Conservation (phyloP, 2,113 vertebrate species). For the Galeopterus variegatus region DNA sequence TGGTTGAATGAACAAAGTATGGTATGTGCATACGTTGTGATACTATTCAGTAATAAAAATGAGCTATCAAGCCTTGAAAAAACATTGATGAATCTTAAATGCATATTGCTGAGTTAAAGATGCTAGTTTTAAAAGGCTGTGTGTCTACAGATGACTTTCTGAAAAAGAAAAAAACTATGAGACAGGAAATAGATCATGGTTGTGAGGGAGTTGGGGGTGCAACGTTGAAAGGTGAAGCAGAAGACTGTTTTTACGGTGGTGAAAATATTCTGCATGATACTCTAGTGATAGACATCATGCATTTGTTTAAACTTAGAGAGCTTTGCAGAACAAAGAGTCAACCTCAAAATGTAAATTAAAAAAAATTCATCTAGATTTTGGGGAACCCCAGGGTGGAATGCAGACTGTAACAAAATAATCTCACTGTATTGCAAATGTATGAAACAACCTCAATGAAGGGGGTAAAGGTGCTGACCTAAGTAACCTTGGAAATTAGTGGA, state of each 20-base stretch:
- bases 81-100: not conserved
- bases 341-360: not conserved
- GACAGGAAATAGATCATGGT: not conserved
- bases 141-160: not conserved
- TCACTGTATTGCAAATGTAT: not conserved
- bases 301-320: not conserved
- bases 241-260: not conserved
- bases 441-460: not conserved
- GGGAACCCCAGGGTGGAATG: not conserved
- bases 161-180: not conserved
- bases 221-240: not conserved
- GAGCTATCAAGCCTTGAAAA: not conserved
- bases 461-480: not conserved
- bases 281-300: not conserved
- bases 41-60: not conserved
- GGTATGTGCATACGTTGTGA: not conserved
- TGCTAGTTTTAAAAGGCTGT: not conserved
- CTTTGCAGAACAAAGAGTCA: not conserved
- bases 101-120: not conserved
- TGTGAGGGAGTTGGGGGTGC: not conserved
- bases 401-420: not conserved
- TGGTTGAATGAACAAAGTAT: not conserved
- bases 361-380: not conserved
- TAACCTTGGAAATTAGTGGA: not conserved
- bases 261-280: not conserved